Percentiles rank a stretch among this genome's conserved stretches.
phyloP scores from a whole-genome alignment of 2,888 invertebrate species.

The Synanthedon tipuliformis region DNA sequence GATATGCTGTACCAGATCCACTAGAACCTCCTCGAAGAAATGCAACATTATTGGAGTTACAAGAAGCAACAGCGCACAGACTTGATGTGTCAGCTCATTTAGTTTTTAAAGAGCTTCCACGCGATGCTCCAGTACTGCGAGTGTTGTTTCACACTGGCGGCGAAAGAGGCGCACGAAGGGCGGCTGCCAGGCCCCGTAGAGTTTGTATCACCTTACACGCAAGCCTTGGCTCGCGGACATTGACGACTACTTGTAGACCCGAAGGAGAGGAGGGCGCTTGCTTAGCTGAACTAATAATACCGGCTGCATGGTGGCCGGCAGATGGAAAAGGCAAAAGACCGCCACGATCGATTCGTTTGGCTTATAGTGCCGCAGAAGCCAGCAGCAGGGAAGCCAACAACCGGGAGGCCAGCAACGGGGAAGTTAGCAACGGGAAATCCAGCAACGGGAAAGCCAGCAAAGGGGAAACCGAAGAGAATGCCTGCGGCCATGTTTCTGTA shows the following conservation, averaged over 20 bases:
- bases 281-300: constrained; percentile 87
- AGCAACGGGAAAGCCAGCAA: constrained; percentile 84
- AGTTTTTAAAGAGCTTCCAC: constrained; percentile 86
- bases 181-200: constrained; percentile 76
- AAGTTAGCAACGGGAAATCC: too few relatives aligned
- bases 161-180: constrained; percentile 82
- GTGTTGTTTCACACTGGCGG: constrained; percentile 93
- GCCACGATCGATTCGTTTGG: constrained; percentile 81
- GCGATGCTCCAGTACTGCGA: constrained; percentile 90
- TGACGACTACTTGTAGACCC: constrained; percentile 93
- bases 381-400: constrained; percentile 74
- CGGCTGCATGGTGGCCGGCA: constrained; percentile 91
- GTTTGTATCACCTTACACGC: constrained; percentile 87
- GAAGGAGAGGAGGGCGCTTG: constrained; percentile 94
- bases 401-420: too few relatives aligned
- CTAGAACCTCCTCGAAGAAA: constrained; percentile 73
- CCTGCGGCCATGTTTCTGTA: constrained; percentile 77
- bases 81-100: constrained; percentile 94
- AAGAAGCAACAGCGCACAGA: constrained; percentile 78
- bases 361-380: constrained; percentile 90
- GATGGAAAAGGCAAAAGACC: constrained; percentile 74
- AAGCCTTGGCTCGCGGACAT: constrained; percentile 67
- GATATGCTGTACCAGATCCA: constrained; percentile 88
- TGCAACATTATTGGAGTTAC: constrained; percentile 68
- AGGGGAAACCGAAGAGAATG: constrained; percentile 74